Base-by-base conservation (phyloP, 2,888 invertebrate species). In the Nemoura dubitans region DNA sequence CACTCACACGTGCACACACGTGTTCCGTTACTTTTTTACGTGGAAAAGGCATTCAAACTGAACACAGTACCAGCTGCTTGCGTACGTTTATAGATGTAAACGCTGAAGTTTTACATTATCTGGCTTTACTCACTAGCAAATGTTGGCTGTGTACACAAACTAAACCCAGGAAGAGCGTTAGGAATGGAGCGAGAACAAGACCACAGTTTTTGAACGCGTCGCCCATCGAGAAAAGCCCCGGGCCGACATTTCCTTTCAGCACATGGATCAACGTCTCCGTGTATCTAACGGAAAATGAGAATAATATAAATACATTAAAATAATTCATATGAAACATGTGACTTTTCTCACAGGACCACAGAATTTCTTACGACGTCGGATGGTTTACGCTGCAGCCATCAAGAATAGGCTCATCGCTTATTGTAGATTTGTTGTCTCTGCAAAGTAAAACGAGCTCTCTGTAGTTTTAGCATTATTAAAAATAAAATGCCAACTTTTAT, bases 231-330 rank as follows among this genome's bases (percentile, higher is more conserved):
- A 99, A 95, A 88, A 99, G 95, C 0, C 99, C 99, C 0, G 98
- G 98, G 42, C 99, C 99, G 87, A 99, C 95, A 92, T 98, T 99
- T n/a, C 98, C 98, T 91, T 98, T 97, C 90, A 99, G 95, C 87
- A 99, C 93, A 91, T 99, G 98, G 92, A 98, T 96, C 91, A 98
- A 93, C 0, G 98, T 97, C 91, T 98, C 97, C 89, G 94, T 89
- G 91, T 97, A 98, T 88, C 98, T 98, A 91, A 86, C 25, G 27
- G 28, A 81, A n/a, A 16, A 81, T 14, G 10, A 80, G 25, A 25
- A 7, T 5, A 76, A 16, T 76, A 7, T 25, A 36, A n/a, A n/a
- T n/a, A n/a, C n/a, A n/a, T n/a, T n/a, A n/a, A n/a, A n/a, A n/a
- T n/a, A n/a, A n/a, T n/a, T n/a, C n/a, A n/a, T n/a, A n/a, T n/a